Evolutionary conservation across 1,140 invertebrate genomes (phyloP), one percentile per base, ranked within the genome.

Genomic region (Drosophila sp.): DNA sequence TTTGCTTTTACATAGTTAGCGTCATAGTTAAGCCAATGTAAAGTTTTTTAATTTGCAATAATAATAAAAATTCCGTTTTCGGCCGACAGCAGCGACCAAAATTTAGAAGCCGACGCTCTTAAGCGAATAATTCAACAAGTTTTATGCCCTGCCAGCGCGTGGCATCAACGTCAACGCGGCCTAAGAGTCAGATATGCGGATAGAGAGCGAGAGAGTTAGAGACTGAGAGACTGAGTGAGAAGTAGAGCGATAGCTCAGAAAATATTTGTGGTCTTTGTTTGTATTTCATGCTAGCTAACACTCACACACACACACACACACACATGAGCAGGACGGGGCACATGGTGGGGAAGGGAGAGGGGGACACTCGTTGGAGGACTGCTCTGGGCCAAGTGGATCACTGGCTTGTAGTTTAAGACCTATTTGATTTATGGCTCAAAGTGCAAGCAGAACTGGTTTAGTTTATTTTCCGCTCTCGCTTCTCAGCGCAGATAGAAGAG

Each of bases 41-140:
- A 87, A 87, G 83, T 89, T 87, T 87, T 87, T 87, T 87, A 87
- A 87, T 87, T 87, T 87, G 76, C 83, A 89, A 87, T 87, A 87
- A 89, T 89, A 89, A 89, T 87, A 89, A 87, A 87, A 87, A 87
- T 82, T 69, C 66, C 77, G 43, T 67, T 78, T 81, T 40, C 7
- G 36, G 14, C 53, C 59, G 36, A 32, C 62, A 80, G 80, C 63
- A 64, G 70, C 58, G 65, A 25, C 40, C 51, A 27, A 58, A 58
- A 32, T 64, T 71, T 75, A 64, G 51, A 69, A 48, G 57, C 57
- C 48, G 38, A 34, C 34, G 5, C 51, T 25, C 32, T 34, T 7
- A 11, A 63, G 62, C 71, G 48, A 78, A 89, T 89, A 87, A 87
- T 87, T 87, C 82, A 87, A 87, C 82, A 87, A 87, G 82, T 87